Percentiles rank a stretch among this genome's conserved stretches.
Conservation (phyloP, 2,888 invertebrate genomes). For the Blera fallax region DNA sequence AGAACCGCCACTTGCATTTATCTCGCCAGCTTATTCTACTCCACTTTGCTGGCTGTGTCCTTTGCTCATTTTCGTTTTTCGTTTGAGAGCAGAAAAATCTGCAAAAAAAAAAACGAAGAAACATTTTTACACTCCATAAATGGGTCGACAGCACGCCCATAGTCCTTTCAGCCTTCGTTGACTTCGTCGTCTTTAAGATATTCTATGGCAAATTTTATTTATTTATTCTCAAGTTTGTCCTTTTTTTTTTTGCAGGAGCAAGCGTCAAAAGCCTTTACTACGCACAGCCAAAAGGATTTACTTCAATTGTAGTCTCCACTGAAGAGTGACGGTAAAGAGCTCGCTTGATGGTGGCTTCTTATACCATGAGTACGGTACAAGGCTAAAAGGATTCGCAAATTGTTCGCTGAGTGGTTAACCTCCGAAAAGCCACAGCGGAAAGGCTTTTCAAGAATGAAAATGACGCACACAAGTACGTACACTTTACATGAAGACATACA, state of each 20-base stretch:
- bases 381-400: constrained; percentile 58
- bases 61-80: constrained; percentile 57
- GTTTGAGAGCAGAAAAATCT: constrained; percentile 1
- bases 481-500: background rate
- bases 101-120: constrained; percentile 23
- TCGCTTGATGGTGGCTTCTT: constrained; percentile 3
- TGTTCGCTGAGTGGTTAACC: constrained; percentile 59
- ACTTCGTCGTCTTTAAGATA: constrained; percentile 24
- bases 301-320: constrained; percentile 58
- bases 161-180: constrained; percentile 15
- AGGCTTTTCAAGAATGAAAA: constrained; percentile 36
- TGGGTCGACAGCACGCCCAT: constrained; percentile 49
- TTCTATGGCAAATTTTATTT: constrained; percentile 17
- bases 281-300: constrained; percentile 43
- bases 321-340: constrained; percentile 18
- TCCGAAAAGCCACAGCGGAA: constrained; percentile 24
- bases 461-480: background rate
- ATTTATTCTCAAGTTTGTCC: constrained; percentile 47
- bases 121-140: constrained; percentile 50
- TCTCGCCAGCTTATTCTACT: constrained; percentile 57
- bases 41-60: constrained; percentile 45
- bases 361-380: background rate
- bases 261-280: constrained; percentile 26
- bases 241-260: background rate
- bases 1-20: constrained; percentile 60